Evolutionary conservation across 2,797 vertebrate species (phyloP).

Genomic region (Geotrypetes seraphini): DNA sequence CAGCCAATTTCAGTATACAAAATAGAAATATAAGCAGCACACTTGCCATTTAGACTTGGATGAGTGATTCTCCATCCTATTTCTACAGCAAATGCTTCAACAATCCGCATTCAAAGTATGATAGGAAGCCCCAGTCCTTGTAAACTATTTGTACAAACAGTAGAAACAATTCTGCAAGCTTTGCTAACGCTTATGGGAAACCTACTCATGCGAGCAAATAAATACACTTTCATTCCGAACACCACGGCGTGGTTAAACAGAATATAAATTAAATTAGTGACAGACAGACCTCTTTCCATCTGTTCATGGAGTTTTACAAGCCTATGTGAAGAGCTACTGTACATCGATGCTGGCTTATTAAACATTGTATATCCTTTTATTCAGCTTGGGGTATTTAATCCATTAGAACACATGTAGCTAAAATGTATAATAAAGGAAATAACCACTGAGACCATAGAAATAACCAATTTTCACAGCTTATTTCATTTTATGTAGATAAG

Average conservation of each 20-base stretch:
- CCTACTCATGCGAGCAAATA: neutral
- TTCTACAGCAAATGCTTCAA: no score
- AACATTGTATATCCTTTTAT: slow-evolving; percentile 13
- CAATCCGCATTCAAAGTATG: no score
- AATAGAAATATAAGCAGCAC: no score
- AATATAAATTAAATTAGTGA: neutral
- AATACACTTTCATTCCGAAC: neutral
- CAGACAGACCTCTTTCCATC: neutral
- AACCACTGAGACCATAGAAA: no score
- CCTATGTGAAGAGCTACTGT: slow-evolving; percentile 3
- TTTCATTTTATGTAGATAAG: no score
- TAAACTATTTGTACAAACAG: neutral
- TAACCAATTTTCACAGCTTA: no score
- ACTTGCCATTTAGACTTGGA: no score
- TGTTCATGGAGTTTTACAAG: neutral
- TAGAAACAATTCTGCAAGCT: neutral
- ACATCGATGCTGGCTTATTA: slow-evolving; percentile 6
- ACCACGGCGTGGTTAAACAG: neutral
- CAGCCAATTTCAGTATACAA: no score
- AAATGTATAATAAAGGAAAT: slow-evolving; percentile 18
- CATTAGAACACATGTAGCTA: slow-evolving; percentile 2
- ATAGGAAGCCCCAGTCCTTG: no score
- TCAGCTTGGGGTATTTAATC: no score
- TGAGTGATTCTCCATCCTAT: no score
- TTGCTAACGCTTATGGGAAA: neutral